Evolutionary conservation across 2,113 vertebrate species (phyloP), one percentile per base, ranked within the genome.

Genomic region (Rhea pennata): DNA sequence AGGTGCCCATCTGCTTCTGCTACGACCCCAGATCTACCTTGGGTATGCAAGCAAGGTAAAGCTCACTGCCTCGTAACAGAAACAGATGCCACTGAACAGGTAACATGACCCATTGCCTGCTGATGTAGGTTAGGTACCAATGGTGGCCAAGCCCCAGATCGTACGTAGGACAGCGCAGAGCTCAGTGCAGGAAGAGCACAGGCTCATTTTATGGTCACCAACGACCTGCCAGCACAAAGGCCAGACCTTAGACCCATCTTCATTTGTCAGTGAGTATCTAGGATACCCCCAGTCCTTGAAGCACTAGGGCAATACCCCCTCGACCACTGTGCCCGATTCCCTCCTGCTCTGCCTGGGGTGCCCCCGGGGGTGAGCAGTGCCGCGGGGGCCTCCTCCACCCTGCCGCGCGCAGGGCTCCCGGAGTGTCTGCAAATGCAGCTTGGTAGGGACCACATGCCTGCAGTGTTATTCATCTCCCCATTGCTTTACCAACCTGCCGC

Each of bases 361-460:
- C 44, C 56, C 62, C 40, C 44, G 17, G 73, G 29, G 31, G 4
- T 5, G 26, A 15, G 50, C 85, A 23, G 82, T 42, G 54, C 71
- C n/a, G 10, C 1, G 2, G 42, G 48, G 39, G 69, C 31, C 17
- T 31, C 16, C 53, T 48, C 59, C 62, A 12, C 36, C 22, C 61
- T 19, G 8, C 1, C 1, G 10, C 33, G 8, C 0, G 1, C 1
- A 5, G 40, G n/a, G 19, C 77, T 77, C 88, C 16, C 46, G 44
- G 19, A 73, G 53, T 9, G 20, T 56, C 21, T 13, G 84, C 62
- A 44, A 64, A 67, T 71, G 33, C 76, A 51, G 70, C 85, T 17
- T 62, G 76, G 85, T 66, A 88, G 53, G 61, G 79, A 39, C 97
- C 84, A 46, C 88, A 84, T 94, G 90, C 71, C 91, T 10, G n/a